Base-by-base conservation (phyloP, 2,113 vertebrate species). In the Xenopus borealis region DNA sequence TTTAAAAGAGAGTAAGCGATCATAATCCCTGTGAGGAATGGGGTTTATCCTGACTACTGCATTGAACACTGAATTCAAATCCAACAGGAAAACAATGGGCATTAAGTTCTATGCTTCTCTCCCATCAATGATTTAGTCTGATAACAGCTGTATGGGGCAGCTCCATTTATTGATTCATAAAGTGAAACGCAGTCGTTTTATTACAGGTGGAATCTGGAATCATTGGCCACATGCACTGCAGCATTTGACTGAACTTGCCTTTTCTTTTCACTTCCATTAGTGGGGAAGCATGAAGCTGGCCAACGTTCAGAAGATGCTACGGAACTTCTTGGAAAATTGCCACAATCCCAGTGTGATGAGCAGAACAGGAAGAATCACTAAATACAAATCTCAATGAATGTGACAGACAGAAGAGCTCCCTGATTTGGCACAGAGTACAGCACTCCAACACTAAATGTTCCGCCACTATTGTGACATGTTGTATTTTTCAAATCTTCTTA, bases 221-320 rank as follows among this genome's bases (percentile, higher is more conserved):
- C 8, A 9, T 40, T 40, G 33, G 33, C 6, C 33, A 20, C 20
- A 53, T 53, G 23, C 23, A 4, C 3, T 53, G 50, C 17, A 18
- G 3, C 14, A 12, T 13, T 40, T 45, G 33, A 70, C 17, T 18
- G 7, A 40, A 3, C 13, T 17, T 69, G 0, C 55, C 4, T 61
- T 58, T 23, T 45, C n/a, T 59, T n/a, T 30, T 14, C 55, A 86
- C 97, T 96, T 72, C 97, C 96, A 0, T 91, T 96, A 0, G 95
- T 86, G 69, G 90, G 98, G 79, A 96, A 99, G 80, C 89, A 90
- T 80, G 95, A 94, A 83, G 87, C 79, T 62, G 79, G 90, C 0
- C 88, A 79, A 3, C 87, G 80, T 4, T 71, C 89, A 0, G 91
- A 91, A 0, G 96, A 98, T 44, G 90, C 93, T 46, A 89, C 90